Evolutionary conservation across 2,113 vertebrate genomes (phyloP).

Genomic region (Gymnogyps californianus): DNA sequence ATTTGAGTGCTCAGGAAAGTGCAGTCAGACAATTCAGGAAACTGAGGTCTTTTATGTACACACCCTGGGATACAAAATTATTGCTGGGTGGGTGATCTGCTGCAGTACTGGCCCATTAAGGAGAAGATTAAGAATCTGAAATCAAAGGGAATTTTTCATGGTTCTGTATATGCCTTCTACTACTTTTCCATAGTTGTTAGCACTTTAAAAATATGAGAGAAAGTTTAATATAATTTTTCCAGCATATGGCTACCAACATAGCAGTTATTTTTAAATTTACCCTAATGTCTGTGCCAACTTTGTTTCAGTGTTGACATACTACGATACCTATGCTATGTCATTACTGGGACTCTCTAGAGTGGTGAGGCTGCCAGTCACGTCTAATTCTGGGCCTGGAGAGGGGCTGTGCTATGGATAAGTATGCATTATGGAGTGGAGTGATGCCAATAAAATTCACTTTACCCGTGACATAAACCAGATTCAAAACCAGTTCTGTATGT

Average conservation of each 20-base stretch:
- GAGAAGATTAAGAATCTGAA: not conserved
- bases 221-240: not conserved
- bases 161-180: not conserved
- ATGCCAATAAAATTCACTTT: not conserved
- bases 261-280: not conserved
- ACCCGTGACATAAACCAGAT: not conserved
- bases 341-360: not conserved
- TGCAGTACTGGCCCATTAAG: not conserved
- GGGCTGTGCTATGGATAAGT: not conserved
- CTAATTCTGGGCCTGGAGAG: not conserved
- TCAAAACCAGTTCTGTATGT: not conserved
- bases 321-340: not conserved
- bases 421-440: not conserved
- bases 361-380: not conserved
- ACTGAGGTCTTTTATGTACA: not conserved
- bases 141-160: not conserved
- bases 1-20: not conserved
- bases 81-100: not conserved
- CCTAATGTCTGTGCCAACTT: not conserved
- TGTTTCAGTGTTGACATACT: not conserved
- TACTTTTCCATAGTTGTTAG: not conserved
- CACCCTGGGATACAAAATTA: not conserved
- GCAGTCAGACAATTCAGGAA: not conserved
- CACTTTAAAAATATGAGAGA: not conserved
- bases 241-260: not conserved